Evolutionary conservation across 2,888 invertebrate species (phyloP), one percentile per base, ranked within the genome.

Genomic region (Agrenia bidenticulata): DNA sequence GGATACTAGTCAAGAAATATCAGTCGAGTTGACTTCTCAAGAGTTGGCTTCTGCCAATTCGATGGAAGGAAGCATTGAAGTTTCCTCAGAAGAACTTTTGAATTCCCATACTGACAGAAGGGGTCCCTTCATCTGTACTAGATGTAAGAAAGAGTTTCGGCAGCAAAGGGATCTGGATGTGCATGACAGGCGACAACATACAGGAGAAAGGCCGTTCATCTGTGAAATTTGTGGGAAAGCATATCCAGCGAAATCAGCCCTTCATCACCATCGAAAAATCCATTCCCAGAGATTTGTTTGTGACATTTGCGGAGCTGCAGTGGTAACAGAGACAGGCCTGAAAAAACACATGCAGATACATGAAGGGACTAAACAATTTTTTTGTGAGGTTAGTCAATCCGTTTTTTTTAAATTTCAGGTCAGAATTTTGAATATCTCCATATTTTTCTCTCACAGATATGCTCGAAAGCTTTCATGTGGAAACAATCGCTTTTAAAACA

Each of bases 131-230:
- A 17, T 45, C 4, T 45, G 45, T 19, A 4, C 5, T 45, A 17
- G 5, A 17, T 45, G 45, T 45, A 45, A 15, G 15, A 45, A 45
- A 19, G 45, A 45, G n/a, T 45, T 45, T 15, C 45, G 45, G 5
- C 45, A 45, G 15, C 45, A 45, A 19, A 45, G 45, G 19, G 45
- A 45, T 45, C 19, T 45, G 19, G 45, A 45, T 45, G 45, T 45
- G 4, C 45, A 45, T 45, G 15, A 17, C 5, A 15, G 45, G 15
- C 15, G 45, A 15, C 15, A 19, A 17, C 45, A 45, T 45, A 45
- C 45, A 5, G n/a, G n/a, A 45, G 45, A 45, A 45, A 45, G 45
- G 15, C 45, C 45, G 5, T 45, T 45, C 19, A 45, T 45, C 15
- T 45, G 45, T 15, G 45, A 45, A 4, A 45, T 45, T 45, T 45